Conservation (phyloP, 2,888 invertebrate genomes). For the Alcis repandata region DNA sequence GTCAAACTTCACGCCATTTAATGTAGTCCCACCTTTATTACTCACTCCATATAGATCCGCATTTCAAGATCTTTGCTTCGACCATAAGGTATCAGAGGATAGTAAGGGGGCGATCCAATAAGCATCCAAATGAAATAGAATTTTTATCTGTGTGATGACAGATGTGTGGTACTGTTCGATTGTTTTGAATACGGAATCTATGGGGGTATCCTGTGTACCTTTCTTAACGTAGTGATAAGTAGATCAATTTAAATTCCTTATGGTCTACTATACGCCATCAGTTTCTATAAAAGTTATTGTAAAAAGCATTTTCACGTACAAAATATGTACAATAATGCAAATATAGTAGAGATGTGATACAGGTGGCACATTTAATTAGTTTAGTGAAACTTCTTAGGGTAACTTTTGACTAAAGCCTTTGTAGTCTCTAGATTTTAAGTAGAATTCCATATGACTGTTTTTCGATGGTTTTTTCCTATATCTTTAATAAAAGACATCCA, state of each 20-base stretch:
- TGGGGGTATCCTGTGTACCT: background rate
- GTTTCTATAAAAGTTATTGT: background rate
- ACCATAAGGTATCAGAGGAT: too few relatives aligned
- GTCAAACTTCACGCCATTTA: background rate
- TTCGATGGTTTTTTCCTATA: conserved; percentile 10
- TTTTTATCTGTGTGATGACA: too few relatives aligned
- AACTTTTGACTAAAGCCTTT: conserved; percentile 14
- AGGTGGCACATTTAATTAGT: conserved; percentile 1
- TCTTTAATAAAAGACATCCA: conserved; percentile 24
- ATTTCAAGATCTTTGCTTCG: too few relatives aligned
- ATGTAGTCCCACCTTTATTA: background rate
- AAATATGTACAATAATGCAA: background rate
- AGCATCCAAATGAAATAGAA: too few relatives aligned
- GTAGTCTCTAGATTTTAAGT: conserved; percentile 28
- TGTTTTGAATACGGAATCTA: background rate
- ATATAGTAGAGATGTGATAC: background rate
- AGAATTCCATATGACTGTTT: conserved; percentile 21
- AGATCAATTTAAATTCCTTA: background rate
- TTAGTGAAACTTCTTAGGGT: conserved; percentile 19
- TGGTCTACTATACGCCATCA: background rate
- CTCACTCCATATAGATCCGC: background rate
- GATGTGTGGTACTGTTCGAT: background rate
- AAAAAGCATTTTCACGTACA: background rate
- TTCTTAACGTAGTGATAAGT: conserved; percentile 25
- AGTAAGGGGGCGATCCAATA: too few relatives aligned